A percentile compares a stretch with the other conserved stretches of the same genome.
Evolutionary conservation across 1,140 invertebrate species (phyloP).

Genomic region (Proctacanthus coquilletti): DNA sequence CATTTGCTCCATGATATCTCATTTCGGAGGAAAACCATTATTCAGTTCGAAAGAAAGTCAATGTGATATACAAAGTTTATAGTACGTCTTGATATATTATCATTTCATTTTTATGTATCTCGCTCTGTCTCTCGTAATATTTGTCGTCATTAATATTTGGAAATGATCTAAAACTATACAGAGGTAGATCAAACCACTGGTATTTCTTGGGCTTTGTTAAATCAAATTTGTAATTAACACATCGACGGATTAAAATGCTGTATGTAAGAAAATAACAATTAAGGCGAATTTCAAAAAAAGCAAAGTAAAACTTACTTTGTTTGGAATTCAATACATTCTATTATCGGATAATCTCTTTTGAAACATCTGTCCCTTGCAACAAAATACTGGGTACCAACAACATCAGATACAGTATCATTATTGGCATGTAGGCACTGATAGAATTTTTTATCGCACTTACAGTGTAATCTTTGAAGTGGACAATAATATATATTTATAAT

Average conservation of each 20-base stretch:
- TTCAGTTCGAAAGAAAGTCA: too few relatives aligned
- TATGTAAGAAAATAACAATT: neutral
- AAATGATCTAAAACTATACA: neutral
- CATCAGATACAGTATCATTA: neutral
- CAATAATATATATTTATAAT: neutral
- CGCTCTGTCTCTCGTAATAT: too few relatives aligned
- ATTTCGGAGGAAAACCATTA: too few relatives aligned
- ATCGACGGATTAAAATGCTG: neutral
- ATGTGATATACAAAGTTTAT: too few relatives aligned
- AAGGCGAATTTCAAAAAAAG: neutral
- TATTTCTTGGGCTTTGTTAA: neutral
- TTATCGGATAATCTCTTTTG: neutral
- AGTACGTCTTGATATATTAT: too few relatives aligned
- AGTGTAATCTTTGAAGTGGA: constrained; percentile 1
- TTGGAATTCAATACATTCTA: neutral
- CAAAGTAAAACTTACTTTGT: neutral
- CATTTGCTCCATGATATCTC: too few relatives aligned
- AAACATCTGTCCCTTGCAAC: neutral
- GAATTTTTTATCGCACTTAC: neutral
- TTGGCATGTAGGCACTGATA: neutral
- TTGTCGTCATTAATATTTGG: too few relatives aligned
- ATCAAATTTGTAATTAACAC: neutral
- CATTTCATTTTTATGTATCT: too few relatives aligned
- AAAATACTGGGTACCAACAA: neutral
- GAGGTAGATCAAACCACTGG: neutral